Percentiles rank a stretch among this genome's conserved stretches.
Evolutionary conservation across 2,888 invertebrate species (phyloP).

Genomic region (Drosophila pegasa): DNA sequence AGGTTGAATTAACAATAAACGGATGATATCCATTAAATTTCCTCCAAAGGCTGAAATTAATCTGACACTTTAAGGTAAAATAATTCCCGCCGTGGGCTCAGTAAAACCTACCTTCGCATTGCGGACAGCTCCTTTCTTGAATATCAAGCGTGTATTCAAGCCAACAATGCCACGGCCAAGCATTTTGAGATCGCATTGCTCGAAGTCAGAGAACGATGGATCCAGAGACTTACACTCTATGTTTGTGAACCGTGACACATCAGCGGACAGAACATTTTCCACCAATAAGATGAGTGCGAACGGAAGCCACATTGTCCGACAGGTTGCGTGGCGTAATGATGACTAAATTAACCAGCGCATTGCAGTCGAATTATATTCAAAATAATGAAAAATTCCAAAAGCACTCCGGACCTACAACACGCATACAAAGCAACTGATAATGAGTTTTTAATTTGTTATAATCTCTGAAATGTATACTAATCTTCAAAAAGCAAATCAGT

Average conservation of each 20-base stretch:
- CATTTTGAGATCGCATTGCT: slow-evolving; percentile 27
- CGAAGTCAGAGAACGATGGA: neutral
- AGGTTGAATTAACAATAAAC: slow-evolving; percentile 38
- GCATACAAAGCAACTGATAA: too few species aligned
- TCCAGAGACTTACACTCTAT: slow-evolving; percentile 29
- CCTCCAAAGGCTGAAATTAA: slow-evolving; percentile 32
- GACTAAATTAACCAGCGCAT: too few species aligned
- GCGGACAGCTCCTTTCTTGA: slow-evolving; percentile 8
- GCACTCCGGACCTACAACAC: too few species aligned
- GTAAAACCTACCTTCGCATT: slow-evolving; percentile 26
- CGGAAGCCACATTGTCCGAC: neutral
- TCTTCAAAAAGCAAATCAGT: too few species aligned
- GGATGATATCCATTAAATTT: slow-evolving; percentile 41
- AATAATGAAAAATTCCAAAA: too few species aligned
- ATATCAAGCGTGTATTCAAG: slow-evolving; percentile 6
- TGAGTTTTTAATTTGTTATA: too few species aligned
- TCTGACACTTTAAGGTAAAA: too few species aligned
- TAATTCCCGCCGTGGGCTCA: too few species aligned
- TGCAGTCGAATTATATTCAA: too few species aligned
- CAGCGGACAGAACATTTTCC: neutral
- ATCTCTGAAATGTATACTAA: too few species aligned
- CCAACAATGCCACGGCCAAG: slow-evolving; percentile 30
- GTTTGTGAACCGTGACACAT: slow-evolving; percentile 21
- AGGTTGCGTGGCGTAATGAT: neutral
- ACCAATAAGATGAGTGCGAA: neutral